phyloP scores from a whole-genome alignment of 2,113 vertebrate genomes.

The Sinocyclocheilus maitianheensis region DNA sequence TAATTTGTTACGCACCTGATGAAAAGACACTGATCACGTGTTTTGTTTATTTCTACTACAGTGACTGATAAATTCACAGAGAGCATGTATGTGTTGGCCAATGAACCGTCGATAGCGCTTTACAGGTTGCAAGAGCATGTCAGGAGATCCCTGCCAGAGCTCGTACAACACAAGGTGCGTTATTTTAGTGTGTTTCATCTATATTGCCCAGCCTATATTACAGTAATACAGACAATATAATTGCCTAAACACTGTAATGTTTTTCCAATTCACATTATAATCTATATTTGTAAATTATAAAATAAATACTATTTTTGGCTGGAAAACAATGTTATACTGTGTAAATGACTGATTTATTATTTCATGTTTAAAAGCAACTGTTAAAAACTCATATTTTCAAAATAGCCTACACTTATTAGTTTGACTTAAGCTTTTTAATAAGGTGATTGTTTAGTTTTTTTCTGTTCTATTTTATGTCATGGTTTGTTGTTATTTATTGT shows the following conservation, averaged over 20 bases:
- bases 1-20: neutral
- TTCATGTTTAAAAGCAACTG: neutral
- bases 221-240: neutral
- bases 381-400: neutral
- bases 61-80: conserved; percentile 96
- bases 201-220: neutral
- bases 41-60: conserved; percentile 59
- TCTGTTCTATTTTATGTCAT: too few species aligned
- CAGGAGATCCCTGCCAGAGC: conserved; percentile 88
- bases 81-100: conserved; percentile 93
- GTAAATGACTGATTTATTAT: neutral
- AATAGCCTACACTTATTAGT: neutral
- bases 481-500: too few species aligned
- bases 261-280: neutral
- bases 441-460: too few species aligned
- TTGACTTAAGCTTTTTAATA: neutral
- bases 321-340: neutral
- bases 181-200: neutral
- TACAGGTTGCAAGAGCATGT: conserved; percentile 96
- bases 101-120: conserved; percentile 93
- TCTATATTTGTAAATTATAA: neutral
- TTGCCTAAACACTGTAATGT: neutral
- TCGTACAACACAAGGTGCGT: conserved; percentile 93
- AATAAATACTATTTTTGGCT: neutral
- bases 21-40: neutral